phyloP scores from a whole-genome alignment of 2,888 invertebrate species.

The Plebejus argus region DNA sequence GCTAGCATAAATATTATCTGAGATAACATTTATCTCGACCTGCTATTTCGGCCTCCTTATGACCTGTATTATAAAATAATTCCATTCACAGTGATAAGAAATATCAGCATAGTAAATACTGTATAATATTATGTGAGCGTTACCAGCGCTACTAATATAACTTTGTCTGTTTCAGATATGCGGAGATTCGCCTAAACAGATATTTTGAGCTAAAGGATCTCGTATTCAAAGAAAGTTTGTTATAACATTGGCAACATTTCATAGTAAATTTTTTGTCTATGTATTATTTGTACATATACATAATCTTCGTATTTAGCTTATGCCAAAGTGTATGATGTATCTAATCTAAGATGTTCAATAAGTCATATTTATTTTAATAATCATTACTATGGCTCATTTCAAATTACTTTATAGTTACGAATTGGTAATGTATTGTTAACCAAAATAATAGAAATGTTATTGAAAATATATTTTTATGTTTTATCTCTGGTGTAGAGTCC shows the following conservation, averaged over 20 bases:
- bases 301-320: neutral
- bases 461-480: neutral
- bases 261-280: neutral
- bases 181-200: conserved; percentile 85
- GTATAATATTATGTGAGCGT: neutral
- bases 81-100: neutral
- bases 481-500: neutral
- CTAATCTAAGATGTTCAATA: neutral
- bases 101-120: neutral
- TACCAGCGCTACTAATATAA: conserved; percentile 15
- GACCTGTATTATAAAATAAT: neutral
- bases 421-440: neutral
- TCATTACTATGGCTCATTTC: neutral
- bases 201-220: conserved; percentile 84
- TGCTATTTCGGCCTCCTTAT: neutral
- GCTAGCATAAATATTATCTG: neutral
- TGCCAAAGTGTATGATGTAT: conserved; percentile 12
- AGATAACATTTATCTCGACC: neutral
- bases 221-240: conserved; percentile 7
- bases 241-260: conserved; percentile 23
- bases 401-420: neutral
- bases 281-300: conserved; percentile 30
- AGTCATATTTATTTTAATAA: neutral
- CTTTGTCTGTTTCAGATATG: conserved; percentile 81
- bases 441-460: neutral